Base-by-base conservation (phyloP, 2,888 invertebrate genomes). In the Callinectes sapidus region DNA sequence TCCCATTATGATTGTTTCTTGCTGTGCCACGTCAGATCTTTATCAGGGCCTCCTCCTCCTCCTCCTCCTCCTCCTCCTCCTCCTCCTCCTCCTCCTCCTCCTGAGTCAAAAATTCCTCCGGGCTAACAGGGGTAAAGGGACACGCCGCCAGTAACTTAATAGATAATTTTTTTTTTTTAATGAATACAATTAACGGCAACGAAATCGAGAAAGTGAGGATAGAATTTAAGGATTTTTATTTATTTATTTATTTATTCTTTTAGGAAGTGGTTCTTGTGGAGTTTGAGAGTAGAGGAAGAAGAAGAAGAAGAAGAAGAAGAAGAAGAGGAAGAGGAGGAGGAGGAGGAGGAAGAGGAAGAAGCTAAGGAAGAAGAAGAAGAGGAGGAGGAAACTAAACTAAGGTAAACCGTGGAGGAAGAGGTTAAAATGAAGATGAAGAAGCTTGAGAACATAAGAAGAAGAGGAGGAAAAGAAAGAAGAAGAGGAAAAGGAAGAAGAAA, bases 1-100 rank as follows among this genome's bases (percentile, higher is more conserved):
- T 71, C 88, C 88, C 91, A 87, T 91, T 35, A 91, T 88, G 91
- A 88, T 87, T 66, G 87, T 88, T 77, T 91, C 90, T 81, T 81
- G 85, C 55, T 90, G 61, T 54, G 66, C 66, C 66, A 71, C 61
- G 66, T 89, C 86, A 90, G 90, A 86, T 54, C 54, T 13, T 86
- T 85, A 35, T 55, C 42, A 23, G 10, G 71, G 42, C 10, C 32
- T 32, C 35, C 81, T 81, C 81, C 81, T 81, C 81, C 81, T 81
- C 81, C 81, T 81, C 35, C 81, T 81, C 35, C 81, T 81, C 32
- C 81, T 81, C 35, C 81, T 35, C 81, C 81, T 81, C 35, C 16
- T 81, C 35, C 81, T 35, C 81, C 81, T 81, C 35, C 16, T 81
- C 35, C 35, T 35, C 81, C 81, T 81, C 77, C 77, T 77, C 77